Evolutionary conservation across 2,113 vertebrate genomes (phyloP), one percentile per base, ranked within the genome.

Genomic region (Leiothrix lutea): DNA sequence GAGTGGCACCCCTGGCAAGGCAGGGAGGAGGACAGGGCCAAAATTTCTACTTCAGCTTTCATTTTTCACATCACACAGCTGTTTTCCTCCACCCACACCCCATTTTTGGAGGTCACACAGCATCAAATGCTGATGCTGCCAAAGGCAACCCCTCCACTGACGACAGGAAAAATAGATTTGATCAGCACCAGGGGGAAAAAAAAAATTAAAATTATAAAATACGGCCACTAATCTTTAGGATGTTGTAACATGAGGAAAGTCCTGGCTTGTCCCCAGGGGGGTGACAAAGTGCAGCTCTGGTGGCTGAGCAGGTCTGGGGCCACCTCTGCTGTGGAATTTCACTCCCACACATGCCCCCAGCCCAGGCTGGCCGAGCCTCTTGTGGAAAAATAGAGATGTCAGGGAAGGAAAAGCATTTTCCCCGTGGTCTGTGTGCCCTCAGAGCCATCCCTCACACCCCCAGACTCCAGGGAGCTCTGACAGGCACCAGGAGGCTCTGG

Each of bases 401-500:
- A 93, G 81, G 90, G 80, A 80, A 35, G 81, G 74, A 86, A 85
- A 88, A 80, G 45, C 36, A 8, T 80, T 88, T 66, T 38, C 54
- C 80, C 42, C 5, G 1, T 12, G 64, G 58, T 70, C 50, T 60
- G 9, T 53, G 92, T 58, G 66, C 78, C 84, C 85, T 70, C 83
- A 38, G 51, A 56, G 71, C 75, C 72, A 69, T 64, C 73, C 54
- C 61, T 95, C 86, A 92, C 12, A 3, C 25, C 94, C 87, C 87
- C 90, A 50, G 78, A 36, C 48, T 24, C 61, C 36, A 61, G 66
- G 73, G 13, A 81, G 35, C 13, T 45, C 80, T 69, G 78, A 64
- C 0, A 6, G 40, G 17, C 33, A 3, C 4, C 70, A 40, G 36
- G 73, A 3, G 0, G 26, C 73, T 60, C 64, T 3, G 23, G 57